Base-by-base conservation (phyloP, 2,113 vertebrate genomes). In the Alligator sinensis region DNA sequence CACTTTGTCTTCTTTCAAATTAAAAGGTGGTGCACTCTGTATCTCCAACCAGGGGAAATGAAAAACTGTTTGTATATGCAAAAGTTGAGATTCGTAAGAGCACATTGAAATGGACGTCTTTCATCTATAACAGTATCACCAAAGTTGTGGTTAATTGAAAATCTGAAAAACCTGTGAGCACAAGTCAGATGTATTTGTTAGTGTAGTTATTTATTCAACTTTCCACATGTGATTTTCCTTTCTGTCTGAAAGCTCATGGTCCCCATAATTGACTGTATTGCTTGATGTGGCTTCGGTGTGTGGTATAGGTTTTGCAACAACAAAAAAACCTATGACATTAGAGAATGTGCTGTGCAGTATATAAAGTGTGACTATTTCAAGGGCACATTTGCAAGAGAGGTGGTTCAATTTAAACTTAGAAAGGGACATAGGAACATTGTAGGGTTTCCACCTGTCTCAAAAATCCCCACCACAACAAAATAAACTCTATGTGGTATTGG, bases 1-100 rank as follows among this genome's bases (percentile, higher is more conserved):
- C 89, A 93, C 86, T 97, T 97, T 77, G 55, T 92, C 34, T 86
- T 94, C 89, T 97, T 94, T 80, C 64, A 96, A 82, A 91, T 96
- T 96, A 91, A 95, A 95, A 88, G 85, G 47, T 91, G 79, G 2
- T 2, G 7, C 75, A 68, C 94, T 59, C 21, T 80, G 6, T 74
- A 14, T 87, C 70, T 87, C 93, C 27, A 22, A 9, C 88, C 60
- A 76, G 55, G 34, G 75, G 3, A 80, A 66, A 30, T 38, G 63
- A 76, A 84, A 81, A 78, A 84, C 4, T 24, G 61, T 27, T 88
- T 70, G 61, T 93, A 28, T 91, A 93, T 85, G 88, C 15, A 76
- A 38, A 96, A 93, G 77, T 84, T 80, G 79, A 84, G 74, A 64
- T 90, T 25, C 61, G 77, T 34, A n/a, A 80, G 68, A 79, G 27